Conservation (phyloP, 2,113 vertebrate species). For the Tautogolabrus adspersus region DNA sequence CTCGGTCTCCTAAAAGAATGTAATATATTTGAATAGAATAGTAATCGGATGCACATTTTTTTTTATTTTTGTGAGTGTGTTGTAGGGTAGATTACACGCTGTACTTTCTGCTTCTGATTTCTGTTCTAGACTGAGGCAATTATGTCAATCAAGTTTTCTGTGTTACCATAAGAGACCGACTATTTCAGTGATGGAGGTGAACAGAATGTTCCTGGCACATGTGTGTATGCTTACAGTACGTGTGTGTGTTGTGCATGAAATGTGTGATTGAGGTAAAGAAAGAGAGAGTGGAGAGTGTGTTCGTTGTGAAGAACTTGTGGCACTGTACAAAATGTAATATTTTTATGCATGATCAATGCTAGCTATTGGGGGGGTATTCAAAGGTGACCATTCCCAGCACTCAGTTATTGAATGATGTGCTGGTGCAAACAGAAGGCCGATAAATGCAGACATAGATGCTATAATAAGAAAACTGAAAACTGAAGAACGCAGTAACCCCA, state of each 20-base stretch:
- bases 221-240: slow-evolving; percentile 39
- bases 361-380: neutral
- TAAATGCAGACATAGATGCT: no score
- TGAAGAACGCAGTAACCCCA: neutral
- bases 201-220: slow-evolving; percentile 77
- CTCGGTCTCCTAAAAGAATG: slow-evolving; percentile 50
- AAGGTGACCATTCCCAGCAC: no score
- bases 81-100: slow-evolving; percentile 33
- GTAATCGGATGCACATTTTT: slow-evolving; percentile 17
- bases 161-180: slow-evolving; percentile 62
- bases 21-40: slow-evolving; percentile 38
- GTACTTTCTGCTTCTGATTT: slow-evolving; percentile 49
- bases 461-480: no score
- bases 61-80: neutral
- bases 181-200: slow-evolving; percentile 68
- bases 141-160: slow-evolving; percentile 64
- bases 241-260: slow-evolving; percentile 19
- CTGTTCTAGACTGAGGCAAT: slow-evolving; percentile 42
- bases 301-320: slow-evolving; percentile 6
- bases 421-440: neutral
- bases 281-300: neutral
- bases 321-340: slow-evolving; percentile 4
- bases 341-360: neutral
- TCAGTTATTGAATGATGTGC: neutral
- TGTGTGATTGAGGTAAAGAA: slow-evolving; percentile 18